Conservation (phyloP, 2,888 invertebrate genomes). For the Cantharis nigra region DNA sequence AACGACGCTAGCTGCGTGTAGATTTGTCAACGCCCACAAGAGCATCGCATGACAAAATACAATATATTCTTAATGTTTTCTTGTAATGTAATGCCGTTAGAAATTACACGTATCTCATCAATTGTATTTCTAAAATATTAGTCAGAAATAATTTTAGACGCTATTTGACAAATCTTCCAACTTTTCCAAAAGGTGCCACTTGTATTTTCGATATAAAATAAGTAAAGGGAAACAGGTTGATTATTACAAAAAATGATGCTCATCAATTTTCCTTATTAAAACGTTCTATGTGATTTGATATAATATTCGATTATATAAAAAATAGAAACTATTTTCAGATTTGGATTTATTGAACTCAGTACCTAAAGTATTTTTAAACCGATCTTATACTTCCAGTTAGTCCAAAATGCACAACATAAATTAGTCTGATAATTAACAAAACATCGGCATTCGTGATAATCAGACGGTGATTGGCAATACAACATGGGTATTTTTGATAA, state of each 20-base stretch:
- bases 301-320: neutral
- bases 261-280: neutral
- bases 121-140: constrained; percentile 22
- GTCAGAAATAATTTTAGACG: neutral
- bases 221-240: neutral
- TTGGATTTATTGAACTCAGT: neutral
- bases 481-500: neutral
- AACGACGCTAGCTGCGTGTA: constrained; percentile 46
- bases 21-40: constrained; percentile 54
- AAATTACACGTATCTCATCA: constrained; percentile 28
- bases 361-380: too few relatives aligned
- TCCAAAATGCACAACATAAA: too few relatives aligned
- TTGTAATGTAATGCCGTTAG: constrained; percentile 48
- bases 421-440: too few relatives aligned
- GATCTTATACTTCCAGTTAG: too few relatives aligned
- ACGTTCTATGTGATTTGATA: neutral
- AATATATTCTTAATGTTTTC: constrained; percentile 55
- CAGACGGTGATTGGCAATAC: neutral
- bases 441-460: neutral
- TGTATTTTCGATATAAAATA: neutral
- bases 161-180: neutral
- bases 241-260: neutral
- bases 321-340: neutral
- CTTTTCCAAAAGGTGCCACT: neutral
- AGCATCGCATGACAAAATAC: constrained; percentile 52